A percentile compares a stretch with the other conserved stretches of the same genome.
These are phyloP conservation scores for Zingel zingel DNA, from an alignment of 2,113 vertebrate species.

Conservation along the genomic window DNA sequence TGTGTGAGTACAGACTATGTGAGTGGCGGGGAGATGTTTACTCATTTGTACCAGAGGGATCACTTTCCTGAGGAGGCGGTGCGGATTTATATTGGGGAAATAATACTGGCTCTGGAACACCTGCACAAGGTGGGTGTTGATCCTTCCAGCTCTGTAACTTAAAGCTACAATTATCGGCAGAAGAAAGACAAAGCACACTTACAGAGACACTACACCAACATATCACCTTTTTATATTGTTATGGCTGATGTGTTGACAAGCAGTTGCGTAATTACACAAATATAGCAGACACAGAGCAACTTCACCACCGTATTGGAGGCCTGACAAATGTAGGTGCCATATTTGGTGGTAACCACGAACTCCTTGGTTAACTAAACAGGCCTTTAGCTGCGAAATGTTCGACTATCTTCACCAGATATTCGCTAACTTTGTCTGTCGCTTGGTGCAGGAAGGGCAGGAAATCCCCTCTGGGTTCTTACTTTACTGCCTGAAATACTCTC, in stretches of 20 bases:
- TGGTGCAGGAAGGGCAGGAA: not conserved
- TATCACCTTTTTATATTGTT: not conserved
- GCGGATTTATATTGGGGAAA: constrained; percentile 91
- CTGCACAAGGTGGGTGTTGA: constrained; percentile 89
- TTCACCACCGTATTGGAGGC: not conserved
- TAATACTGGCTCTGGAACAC: constrained; percentile 91
- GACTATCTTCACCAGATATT: not conserved
- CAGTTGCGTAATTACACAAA: not conserved
- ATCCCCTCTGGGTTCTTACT: not conserved
- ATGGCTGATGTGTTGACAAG: not conserved
- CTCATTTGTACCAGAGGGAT: constrained; percentile 93
- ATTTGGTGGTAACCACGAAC: not conserved
- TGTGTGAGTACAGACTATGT: constrained; percentile 88
- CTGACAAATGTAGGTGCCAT: no score
- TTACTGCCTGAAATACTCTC: not conserved
- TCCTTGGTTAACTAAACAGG: no score
- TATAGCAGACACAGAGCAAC: not conserved
- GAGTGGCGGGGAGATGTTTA: constrained; percentile 94
- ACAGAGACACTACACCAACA: not conserved
- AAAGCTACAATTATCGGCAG: not conserved
- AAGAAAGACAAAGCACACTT: not conserved
- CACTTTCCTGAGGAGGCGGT: constrained; percentile 93
- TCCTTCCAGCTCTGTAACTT: not conserved
- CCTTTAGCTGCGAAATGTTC: not conserved
- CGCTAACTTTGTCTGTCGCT: not conserved